These are phyloP conservation scores for Hyles euphorbiae DNA, from an alignment of 1,140 invertebrate species.

Conservation along the genomic window DNA sequence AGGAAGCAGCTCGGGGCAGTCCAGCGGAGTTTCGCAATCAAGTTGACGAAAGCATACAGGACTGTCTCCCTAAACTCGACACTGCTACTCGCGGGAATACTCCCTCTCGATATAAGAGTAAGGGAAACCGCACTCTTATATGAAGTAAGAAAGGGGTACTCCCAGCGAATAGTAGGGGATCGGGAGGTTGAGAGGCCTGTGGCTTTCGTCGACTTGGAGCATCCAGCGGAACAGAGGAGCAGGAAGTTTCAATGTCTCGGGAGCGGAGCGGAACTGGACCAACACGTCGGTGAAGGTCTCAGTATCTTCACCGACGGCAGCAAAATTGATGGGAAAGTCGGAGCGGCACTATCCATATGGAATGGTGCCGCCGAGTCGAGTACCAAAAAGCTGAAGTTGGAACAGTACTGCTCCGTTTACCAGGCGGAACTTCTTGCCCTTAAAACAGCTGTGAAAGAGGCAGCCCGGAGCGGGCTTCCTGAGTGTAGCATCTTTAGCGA, in stretches of 20 bases:
- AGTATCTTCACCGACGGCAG: constrained; percentile 26
- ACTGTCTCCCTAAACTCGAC: not conserved
- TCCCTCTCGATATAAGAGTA: constrained; percentile 18
- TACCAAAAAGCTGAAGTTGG: constrained; percentile 12
- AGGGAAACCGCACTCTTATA: constrained; percentile 13
- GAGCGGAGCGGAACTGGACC: constrained; percentile 4
- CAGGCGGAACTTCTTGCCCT: constrained; percentile 26
- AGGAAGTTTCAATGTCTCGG: constrained; percentile 10
- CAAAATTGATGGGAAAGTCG: constrained; percentile 26
- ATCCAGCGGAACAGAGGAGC: constrained; percentile 9
- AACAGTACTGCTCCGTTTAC: constrained; percentile 26
- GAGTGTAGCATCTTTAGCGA: constrained; percentile 16
- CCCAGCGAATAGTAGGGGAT: constrained; percentile 10
- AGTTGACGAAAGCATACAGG: not conserved
- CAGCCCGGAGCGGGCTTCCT: not conserved
- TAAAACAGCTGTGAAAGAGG: not conserved
- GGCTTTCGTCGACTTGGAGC: not conserved
- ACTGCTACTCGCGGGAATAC: not conserved
- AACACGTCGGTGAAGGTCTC: not conserved
- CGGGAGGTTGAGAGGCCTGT: constrained; percentile 12
- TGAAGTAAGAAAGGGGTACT: constrained; percentile 8
- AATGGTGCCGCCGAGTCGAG: constrained; percentile 11
- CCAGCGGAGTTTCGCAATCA: not conserved
- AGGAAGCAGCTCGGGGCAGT: not conserved
- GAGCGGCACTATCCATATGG: constrained; percentile 26